Percentiles rank a stretch among this genome's conserved stretches.
These are phyloP conservation scores for Cyanoramphus novaezelandiae DNA, from an alignment of 2,113 vertebrate species.

Conservation along the genomic window DNA sequence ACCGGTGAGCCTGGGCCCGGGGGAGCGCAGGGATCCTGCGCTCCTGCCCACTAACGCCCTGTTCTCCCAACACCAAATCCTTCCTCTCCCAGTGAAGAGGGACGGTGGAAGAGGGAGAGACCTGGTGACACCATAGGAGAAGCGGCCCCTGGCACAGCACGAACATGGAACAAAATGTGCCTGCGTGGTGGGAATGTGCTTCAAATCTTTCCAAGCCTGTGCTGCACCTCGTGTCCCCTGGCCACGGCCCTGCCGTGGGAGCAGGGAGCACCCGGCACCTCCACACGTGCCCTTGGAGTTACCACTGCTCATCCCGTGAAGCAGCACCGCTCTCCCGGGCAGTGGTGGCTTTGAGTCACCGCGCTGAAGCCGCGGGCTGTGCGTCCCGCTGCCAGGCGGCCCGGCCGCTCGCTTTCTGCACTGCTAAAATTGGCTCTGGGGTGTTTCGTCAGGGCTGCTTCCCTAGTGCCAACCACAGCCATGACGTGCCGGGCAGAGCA, in stretches of 20 bases:
- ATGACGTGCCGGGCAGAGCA: neutral
- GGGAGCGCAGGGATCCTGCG: no score
- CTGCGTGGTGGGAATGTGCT: neutral
- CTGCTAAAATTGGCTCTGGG: neutral
- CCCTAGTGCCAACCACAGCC: neutral
- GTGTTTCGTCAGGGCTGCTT: neutral
- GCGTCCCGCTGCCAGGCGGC: neutral
- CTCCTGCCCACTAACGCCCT: neutral
- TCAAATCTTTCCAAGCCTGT: neutral
- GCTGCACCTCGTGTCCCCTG: neutral
- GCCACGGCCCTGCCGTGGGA: neutral
- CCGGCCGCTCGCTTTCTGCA: neutral
- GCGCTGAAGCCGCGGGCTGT: accelerated
- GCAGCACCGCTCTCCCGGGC: neutral
- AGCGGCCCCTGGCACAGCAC: neutral
- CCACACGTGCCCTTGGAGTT: neutral
- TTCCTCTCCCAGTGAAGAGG: neutral
- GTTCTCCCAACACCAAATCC: neutral
- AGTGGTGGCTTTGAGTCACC: neutral
- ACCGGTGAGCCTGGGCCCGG: neutral
- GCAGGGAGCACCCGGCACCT: neutral
- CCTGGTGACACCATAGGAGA: neutral
- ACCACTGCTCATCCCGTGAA: neutral
- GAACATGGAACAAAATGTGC: neutral
- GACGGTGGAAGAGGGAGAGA: neutral